Evolutionary conservation across 2,797 vertebrate species (phyloP).

Genomic region (Scolopax bukidnonensis): DNA sequence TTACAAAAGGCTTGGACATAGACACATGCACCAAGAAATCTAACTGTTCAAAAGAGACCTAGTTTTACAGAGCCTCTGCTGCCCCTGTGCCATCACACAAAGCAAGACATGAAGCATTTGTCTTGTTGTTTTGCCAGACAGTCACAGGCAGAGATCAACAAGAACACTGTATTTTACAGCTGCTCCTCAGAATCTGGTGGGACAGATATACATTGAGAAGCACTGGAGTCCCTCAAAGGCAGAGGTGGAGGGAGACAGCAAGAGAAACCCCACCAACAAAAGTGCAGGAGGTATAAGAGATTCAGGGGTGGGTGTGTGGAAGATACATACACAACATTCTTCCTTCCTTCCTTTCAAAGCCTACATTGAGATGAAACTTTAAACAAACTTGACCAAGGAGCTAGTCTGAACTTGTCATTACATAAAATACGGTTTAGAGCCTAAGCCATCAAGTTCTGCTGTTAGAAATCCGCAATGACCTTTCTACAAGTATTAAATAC

Average conservation of each 20-base stretch:
- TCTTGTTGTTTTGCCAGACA: not conserved
- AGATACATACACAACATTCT: not conserved
- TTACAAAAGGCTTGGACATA: not conserved
- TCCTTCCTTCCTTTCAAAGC: not conserved
- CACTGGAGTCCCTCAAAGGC: not conserved
- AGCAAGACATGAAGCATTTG: not conserved
- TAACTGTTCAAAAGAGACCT: not conserved
- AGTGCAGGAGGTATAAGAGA: not conserved
- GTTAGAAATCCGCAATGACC: not conserved
- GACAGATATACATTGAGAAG: not conserved
- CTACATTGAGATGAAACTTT: not conserved
- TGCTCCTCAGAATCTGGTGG: not conserved
- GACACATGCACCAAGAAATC: not conserved
- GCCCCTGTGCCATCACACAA: not conserved
- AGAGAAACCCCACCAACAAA: not conserved
- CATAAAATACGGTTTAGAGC: not conserved
- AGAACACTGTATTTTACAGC: not conserved
- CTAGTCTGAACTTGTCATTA: not conserved
- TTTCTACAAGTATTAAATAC: not conserved
- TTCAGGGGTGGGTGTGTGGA: accelerated
- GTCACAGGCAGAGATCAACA: not conserved
- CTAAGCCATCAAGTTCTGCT: not conserved
- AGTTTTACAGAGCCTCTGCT: not conserved
- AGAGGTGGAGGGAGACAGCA: not conserved
- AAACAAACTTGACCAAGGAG: not conserved